phyloP scores from a whole-genome alignment of 2,113 vertebrate genomes.

The Centrocercus urophasianus region DNA sequence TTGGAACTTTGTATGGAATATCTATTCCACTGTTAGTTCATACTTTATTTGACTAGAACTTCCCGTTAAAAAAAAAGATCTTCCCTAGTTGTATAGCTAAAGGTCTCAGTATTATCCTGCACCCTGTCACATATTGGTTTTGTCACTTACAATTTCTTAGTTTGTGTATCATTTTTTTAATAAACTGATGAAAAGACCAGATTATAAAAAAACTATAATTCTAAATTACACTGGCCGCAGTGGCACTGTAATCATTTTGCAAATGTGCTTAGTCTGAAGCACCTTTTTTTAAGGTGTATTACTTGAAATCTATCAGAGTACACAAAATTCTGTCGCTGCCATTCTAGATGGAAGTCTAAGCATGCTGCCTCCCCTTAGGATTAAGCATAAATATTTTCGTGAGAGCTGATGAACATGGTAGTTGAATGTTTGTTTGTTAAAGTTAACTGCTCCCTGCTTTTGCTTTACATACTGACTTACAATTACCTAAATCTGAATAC shows the following conservation, averaged over 20 bases:
- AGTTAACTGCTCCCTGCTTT: not conserved
- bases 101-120: not conserved
- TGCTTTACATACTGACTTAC: not conserved
- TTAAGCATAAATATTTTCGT: not conserved
- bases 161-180: not conserved
- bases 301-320: not conserved
- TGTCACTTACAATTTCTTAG: not conserved
- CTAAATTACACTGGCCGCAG: not conserved
- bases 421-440: not conserved
- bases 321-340: not conserved
- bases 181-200: not conserved
- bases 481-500: not conserved
- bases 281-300: not conserved
- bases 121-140: not conserved
- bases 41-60: not conserved
- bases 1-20: not conserved
- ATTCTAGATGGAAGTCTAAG: not conserved
- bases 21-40: not conserved
- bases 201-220: not conserved
- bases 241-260: not conserved
- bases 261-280: not conserved
- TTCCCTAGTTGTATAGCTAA: not conserved
- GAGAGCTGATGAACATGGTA: not conserved
- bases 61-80: not conserved
- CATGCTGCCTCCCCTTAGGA: not conserved